Conservation (phyloP, 2,888 invertebrate species). For the Aleiodes leptofemur region DNA sequence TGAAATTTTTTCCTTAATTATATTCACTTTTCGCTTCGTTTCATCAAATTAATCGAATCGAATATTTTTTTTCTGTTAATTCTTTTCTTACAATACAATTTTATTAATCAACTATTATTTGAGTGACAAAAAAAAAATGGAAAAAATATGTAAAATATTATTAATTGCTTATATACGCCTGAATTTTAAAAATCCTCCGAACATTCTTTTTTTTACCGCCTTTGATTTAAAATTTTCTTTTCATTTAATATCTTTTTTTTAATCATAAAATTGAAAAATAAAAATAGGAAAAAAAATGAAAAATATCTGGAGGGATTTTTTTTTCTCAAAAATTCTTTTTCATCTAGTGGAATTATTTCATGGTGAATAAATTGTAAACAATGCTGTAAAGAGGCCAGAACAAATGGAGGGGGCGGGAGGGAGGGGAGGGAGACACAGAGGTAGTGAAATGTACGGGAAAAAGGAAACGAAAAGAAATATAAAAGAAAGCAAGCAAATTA, state of each 20-base stretch:
- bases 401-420: constrained; percentile 7
- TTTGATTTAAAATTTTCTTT: background rate
- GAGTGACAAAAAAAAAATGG: too few relatives aligned
- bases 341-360: constrained; percentile 2
- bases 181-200: too few relatives aligned
- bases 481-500: constrained; percentile 55
- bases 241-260: too few relatives aligned
- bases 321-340: background rate
- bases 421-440: constrained; percentile 8
- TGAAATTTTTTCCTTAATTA: constrained; percentile 33
- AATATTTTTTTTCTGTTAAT: constrained; percentile 21
- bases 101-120: too few relatives aligned
- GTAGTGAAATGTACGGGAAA: background rate
- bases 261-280: background rate
- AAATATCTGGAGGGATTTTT: background rate
- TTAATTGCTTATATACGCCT: too few relatives aligned
- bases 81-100: background rate
- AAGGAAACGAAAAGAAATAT: constrained; percentile 17
- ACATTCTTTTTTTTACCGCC: background rate
- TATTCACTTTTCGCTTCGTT: constrained; percentile 6
- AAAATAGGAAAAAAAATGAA: constrained; percentile 11
- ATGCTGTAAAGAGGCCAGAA: too few relatives aligned
- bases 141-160: too few relatives aligned
- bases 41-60: constrained; percentile 16
- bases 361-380: background rate